Base-by-base conservation (phyloP, 2,888 invertebrate genomes). In the Brachyopa scutellaris region DNA sequence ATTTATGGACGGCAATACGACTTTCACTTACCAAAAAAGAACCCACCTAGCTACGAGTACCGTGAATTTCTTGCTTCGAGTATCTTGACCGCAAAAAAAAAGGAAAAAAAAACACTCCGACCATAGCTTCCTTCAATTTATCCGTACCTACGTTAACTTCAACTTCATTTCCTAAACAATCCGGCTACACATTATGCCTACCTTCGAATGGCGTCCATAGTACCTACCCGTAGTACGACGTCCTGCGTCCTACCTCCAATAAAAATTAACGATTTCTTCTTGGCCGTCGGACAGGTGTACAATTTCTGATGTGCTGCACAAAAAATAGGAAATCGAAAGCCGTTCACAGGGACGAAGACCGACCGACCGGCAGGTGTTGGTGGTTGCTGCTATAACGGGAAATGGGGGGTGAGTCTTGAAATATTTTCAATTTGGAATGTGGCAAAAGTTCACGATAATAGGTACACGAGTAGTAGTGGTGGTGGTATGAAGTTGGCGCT, bases 211-310 rank as follows among this genome's bases (percentile, higher is more conserved):
- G 76, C 59, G 74, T 45, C 45, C 51, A 11, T 29, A 26, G n/a
- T n/a, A 26, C 26, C 26, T 3, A 3, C 6, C 26, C 49, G 31
- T 36, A 57, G 29, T 59, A 80, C 31, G 47, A 69, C 38, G 62
- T 62, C 62, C 67, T 79, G 59, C 33, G 64, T 64, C 64, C 59
- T 69, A 53, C 76, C 64, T 38, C 47, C 77, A 77, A 82, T 82
- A 82, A 82, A 82, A 82, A 82, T 82, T 77, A 82, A 82, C 82
- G 77, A 72, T 82, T 82, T 61, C 82, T 82, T 61, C 77, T 59
- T 66, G 59, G 31, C 59, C 61, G 70, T 70, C 61, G 66, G 82
- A 82, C 82, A 82, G 82, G 82, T 82, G 82, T 82, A 82, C 77
- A 77, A 61, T 82, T 82, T 77, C 70, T 70, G 82, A 82, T 77